Base-by-base conservation (phyloP, 2,888 invertebrate genomes). In the Masnerella sp. region DNA sequence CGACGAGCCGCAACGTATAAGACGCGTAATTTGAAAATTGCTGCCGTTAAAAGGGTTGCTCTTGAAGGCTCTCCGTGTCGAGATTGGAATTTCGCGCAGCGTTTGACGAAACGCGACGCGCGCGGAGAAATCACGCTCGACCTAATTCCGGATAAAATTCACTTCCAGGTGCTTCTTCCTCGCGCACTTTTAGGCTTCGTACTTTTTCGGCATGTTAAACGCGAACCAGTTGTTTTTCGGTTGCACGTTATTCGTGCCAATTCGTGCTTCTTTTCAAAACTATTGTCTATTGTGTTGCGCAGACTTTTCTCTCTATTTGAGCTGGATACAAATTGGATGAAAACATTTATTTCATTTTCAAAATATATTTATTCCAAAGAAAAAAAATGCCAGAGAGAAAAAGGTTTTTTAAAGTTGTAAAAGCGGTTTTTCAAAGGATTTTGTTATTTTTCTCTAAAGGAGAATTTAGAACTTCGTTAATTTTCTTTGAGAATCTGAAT, bases 11-110 rank as follows among this genome's bases (percentile, higher is more conserved):
- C 54, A 32, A 15, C 38, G 30, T 51, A 51, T 17, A 59, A 52
- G 61, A 54, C 45, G 52, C 52, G 52, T 69, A 69, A 62, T 69
- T 69, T 56, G 54, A 61, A 69, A 54, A 62, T 54, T 69, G 54
- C 42, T 62, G 54, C 61, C 25, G 49, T 54, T 62, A 62, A 54
- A 69, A 69, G 61, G 69, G 38, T 69, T 15, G 45, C 42, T 59
- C 43, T 58, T 68, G 43, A 59, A 58, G 68, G 18, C 51, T 43
- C 68, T 61, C 38, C 12, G 18, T 38, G 43, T 15, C 17, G 54
- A 54, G 61, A 61, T 69, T 52, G 61, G 54, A 61, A 69, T 61
- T 69, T 69, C 17, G 69, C 40, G 32, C 54, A 28, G 47, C 54
- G 69, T 69, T 69, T 61, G 69, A 61, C 69, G 70, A 62, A 62